Percentiles rank a stretch among this genome's conserved stretches.
phyloP scores from a whole-genome alignment of 2,113 vertebrate species.

The Tenebrosternarchus preto region DNA sequence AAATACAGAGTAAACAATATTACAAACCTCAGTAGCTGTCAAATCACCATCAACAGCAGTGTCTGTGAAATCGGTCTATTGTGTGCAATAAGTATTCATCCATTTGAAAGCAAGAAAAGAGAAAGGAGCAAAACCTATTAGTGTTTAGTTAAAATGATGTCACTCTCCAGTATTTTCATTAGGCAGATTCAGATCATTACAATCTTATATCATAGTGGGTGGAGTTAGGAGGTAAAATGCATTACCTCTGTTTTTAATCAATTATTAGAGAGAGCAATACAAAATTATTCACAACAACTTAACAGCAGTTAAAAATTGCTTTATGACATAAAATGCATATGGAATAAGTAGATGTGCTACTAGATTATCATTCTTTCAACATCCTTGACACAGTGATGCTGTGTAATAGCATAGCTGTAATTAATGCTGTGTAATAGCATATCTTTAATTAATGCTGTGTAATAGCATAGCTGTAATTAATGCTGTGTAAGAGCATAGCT shows the following conservation, averaged over 20 bases:
- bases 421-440: neutral
- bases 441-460: neutral
- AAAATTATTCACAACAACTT: constrained; percentile 17
- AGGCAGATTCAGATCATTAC: neutral
- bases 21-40: constrained; percentile 91
- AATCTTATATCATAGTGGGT: neutral
- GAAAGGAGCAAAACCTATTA: constrained; percentile 69
- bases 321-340: constrained; percentile 20
- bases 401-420: too few species aligned
- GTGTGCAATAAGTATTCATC: constrained; percentile 67
- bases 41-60: constrained; percentile 86
- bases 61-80: constrained; percentile 90
- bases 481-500: neutral
- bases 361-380: neutral
- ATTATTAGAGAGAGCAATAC: neutral
- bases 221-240: neutral
- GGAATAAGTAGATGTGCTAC: neutral
- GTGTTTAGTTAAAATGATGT: too few species aligned
- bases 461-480: neutral
- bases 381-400: neutral
- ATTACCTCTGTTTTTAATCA: constrained; percentile 18
- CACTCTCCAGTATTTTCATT: too few species aligned
- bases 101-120: constrained; percentile 78
- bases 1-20: neutral
- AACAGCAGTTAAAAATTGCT: neutral